Evolutionary conservation across 2,797 vertebrate species (phyloP), one percentile per base, ranked within the genome.

Genomic region (Tapirus indicus): DNA sequence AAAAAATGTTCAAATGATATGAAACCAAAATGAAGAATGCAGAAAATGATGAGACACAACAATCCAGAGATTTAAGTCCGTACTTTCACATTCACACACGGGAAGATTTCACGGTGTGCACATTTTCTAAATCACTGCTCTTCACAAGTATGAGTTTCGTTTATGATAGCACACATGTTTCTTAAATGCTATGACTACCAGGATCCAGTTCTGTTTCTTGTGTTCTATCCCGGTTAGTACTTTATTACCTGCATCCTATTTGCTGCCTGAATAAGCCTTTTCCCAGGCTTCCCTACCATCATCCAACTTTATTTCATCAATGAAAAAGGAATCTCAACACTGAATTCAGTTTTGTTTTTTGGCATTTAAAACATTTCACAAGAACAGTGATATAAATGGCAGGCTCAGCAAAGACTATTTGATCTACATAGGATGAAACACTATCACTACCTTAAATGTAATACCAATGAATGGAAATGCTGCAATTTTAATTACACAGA

Each of bases 161-260:
- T 95, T 95, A 93, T 38, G 62, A 80, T 60, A 8, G 20, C 44
- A 78, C 75, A 74, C 52, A 25, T 14, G 32, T 58, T 91, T 96
- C 82, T 75, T 96, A 96, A 90, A 91, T 35, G 44, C 86, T 75
- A 89, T 7, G 16, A 88, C 38, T 71, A 93, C 86, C 82, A 41
- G 64, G 69, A 71, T 71, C 71, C n/a, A 82, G 32, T 89, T 96
- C 23, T 29, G 44, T 9, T 77, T 52, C 27, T 86, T 97, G 72
- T 52, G 23, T 80, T 95, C 75, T 84, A 20, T 77, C 12, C 54
- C 64, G 71, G 23, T 96, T 94, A 77, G 66, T 88, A 82, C 94
- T 94, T 95, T 82, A 86, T 85, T 95, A 62, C 58, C 68, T 94
- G 41, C 49, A 75, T 92, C 49, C 85, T 86, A 75, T 95, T 83